These are phyloP conservation scores for Pongo pygmaeus DNA, from an alignment of 2,113 vertebrate genomes.

Conservation along the genomic window DNA sequence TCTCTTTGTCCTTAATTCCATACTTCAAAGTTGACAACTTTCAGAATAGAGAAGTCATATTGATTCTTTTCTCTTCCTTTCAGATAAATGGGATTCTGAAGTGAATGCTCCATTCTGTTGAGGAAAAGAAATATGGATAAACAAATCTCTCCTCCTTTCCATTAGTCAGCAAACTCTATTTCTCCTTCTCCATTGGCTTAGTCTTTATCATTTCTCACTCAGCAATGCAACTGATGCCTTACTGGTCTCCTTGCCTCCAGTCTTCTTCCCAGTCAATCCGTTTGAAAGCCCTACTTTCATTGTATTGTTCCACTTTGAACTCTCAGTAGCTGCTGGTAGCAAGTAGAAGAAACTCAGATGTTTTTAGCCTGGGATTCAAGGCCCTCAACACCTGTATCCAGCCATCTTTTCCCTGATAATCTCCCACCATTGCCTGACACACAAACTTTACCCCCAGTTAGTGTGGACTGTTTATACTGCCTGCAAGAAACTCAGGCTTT, in stretches of 20 bases:
- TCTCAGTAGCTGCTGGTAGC: not conserved
- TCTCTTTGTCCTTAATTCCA: not conserved
- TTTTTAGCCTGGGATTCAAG: not conserved
- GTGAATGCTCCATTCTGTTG: not conserved
- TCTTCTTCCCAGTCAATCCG: not conserved
- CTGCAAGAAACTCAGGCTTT: not conserved
- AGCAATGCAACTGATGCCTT: not conserved
- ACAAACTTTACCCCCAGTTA: not conserved
- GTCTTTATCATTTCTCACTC: not conserved
- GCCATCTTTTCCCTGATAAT: not conserved
- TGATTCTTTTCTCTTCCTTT: not conserved
- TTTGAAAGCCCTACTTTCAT: not conserved
- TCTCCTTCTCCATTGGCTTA: not conserved
- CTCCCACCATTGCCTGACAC: not conserved
- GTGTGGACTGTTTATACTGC: not conserved
- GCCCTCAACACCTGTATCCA: not conserved
- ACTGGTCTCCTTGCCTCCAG: not conserved
- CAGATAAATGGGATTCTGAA: not conserved
- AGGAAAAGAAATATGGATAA: not conserved
- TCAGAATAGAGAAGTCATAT: not conserved
- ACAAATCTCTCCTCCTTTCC: not conserved
- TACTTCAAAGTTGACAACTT: not conserved
- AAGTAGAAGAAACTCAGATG: not conserved
- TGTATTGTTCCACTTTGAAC: not conserved
- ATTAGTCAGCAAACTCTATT: not conserved